Evolutionary conservation across 2,797 vertebrate genomes (phyloP).

Genomic region (Rhynchonycteris naso): DNA sequence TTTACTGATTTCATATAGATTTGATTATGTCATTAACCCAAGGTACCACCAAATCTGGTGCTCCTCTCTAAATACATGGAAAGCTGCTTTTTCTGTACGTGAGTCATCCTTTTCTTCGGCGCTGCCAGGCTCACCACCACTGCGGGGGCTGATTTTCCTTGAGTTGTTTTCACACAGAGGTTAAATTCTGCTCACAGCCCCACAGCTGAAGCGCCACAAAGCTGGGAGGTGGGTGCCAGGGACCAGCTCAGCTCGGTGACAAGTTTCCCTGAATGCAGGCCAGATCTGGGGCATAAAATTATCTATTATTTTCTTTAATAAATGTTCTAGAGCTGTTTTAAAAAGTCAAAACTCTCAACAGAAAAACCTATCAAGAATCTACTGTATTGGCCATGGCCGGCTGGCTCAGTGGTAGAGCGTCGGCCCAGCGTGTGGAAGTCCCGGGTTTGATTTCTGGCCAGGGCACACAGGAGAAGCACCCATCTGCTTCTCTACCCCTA

Average conservation of each 20-base stretch:
- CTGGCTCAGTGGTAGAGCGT: no score
- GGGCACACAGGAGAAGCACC: no score
- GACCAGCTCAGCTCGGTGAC: neutral
- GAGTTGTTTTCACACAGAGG: neutral
- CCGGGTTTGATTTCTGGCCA: no score
- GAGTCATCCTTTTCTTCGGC: neutral
- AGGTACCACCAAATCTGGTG: neutral
- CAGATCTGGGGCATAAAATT: conserved; percentile 7
- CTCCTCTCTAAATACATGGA: neutral
- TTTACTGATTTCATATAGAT: neutral
- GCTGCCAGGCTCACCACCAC: neutral
- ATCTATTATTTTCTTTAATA: conserved; percentile 14
- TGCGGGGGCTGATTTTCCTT: neutral
- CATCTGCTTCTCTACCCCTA: no score
- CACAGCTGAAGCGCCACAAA: neutral
- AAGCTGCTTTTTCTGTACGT: neutral
- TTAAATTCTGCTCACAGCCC: neutral
- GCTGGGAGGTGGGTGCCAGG: neutral
- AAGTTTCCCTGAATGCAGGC: neutral
- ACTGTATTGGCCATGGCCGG: neutral
- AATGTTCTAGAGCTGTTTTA: neutral
- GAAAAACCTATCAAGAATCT: conserved; percentile 3
- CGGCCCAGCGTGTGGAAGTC: no score
- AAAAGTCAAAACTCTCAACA: conserved; percentile 46
- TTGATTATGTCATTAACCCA: neutral